phyloP scores from a whole-genome alignment of 2,888 invertebrate genomes.

The Autographa pulchrina region DNA sequence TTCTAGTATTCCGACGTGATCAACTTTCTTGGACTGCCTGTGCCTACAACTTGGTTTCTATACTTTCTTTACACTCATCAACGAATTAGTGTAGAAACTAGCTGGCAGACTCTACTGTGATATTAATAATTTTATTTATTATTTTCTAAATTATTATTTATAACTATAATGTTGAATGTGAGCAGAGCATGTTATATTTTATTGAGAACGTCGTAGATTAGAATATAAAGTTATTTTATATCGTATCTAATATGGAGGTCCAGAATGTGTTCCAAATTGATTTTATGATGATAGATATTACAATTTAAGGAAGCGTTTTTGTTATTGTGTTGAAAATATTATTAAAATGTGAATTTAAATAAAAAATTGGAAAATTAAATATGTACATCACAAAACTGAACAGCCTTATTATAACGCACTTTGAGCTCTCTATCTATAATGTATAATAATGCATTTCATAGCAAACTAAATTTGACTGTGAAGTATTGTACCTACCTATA shows the following conservation, averaged over 20 bases:
- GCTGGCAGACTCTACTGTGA: constrained; percentile 88
- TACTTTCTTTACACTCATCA: constrained; percentile 18
- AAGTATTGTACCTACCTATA: constrained; percentile 59
- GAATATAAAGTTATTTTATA: constrained; percentile 76
- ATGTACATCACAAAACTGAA: constrained; percentile 73
- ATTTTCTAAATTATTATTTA: constrained; percentile 86
- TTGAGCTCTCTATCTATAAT: constrained; percentile 79
- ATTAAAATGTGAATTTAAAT: constrained; percentile 56
- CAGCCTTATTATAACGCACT: constrained; percentile 66
- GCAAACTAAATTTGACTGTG: constrained; percentile 71
- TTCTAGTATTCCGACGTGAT: constrained; percentile 16
- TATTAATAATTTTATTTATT: constrained; percentile 88
- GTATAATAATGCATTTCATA: constrained; percentile 75
- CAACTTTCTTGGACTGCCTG: constrained; percentile 24
- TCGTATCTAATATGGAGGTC: constrained; percentile 74
- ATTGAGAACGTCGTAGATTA: constrained; percentile 80
- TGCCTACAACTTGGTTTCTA: constrained; percentile 15
- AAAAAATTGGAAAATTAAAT: constrained; percentile 57
- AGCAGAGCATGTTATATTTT: constrained; percentile 77
- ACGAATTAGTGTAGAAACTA: constrained; percentile 63
- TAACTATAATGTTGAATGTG: constrained; percentile 79
- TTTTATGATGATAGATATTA: constrained; percentile 80
- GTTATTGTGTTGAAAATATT: constrained; percentile 61
- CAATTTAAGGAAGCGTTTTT: constrained; percentile 77
- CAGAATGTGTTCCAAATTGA: constrained; percentile 84